These are phyloP conservation scores for Clusia tigrina DNA, from an alignment of 2,888 invertebrate genomes.

Conservation along the genomic window DNA sequence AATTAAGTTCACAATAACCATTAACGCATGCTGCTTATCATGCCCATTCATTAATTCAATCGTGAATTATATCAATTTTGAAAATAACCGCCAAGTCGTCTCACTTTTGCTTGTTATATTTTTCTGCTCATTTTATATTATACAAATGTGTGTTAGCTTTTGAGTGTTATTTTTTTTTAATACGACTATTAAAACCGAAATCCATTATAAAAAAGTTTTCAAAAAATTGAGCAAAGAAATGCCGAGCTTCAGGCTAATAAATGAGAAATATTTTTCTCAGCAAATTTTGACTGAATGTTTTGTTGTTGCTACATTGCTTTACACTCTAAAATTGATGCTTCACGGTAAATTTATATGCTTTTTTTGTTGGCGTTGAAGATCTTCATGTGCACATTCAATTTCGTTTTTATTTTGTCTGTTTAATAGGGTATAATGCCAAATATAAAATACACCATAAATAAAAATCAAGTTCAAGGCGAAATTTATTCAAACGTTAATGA, in stretches of 20 bases:
- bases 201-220: no score
- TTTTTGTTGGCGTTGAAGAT: neutral
- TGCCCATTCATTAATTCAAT: no score
- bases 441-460: conserved; percentile 15
- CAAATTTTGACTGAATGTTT: neutral
- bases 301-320: conserved; percentile 1
- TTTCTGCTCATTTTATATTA: no score
- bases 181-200: no score
- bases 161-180: no score
- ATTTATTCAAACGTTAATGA: conserved; percentile 16
- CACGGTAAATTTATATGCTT: neutral
- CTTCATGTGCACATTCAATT: neutral
- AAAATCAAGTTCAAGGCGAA: conserved; percentile 30
- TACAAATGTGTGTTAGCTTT: no score
- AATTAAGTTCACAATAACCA: no score
- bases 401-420: neutral
- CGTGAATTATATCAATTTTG: no score
- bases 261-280: conserved; percentile 12
- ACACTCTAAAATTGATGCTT: neutral
- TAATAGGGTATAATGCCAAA: conserved; percentile 20
- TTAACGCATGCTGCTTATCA: no score
- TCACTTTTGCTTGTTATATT: no score
- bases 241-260: neutral
- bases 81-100: no score
- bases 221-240: neutral